Evolutionary conservation across 2,888 invertebrate genomes (phyloP), one percentile per base, ranked within the genome.

Genomic region (Torymus texanus): DNA sequence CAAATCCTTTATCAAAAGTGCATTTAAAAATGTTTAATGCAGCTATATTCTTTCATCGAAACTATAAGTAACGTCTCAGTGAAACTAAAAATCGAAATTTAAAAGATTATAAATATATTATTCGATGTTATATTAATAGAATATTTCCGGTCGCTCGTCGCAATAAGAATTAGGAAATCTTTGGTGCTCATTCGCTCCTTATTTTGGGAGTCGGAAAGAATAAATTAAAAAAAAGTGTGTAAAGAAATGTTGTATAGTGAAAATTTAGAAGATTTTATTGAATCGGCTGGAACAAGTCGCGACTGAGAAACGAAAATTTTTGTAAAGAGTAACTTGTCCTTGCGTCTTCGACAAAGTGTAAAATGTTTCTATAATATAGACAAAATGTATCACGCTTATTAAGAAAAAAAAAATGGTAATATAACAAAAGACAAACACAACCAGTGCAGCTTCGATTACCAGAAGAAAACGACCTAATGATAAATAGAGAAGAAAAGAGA

Each of bases 101-200:
- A 24, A 53, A 66, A 24, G 21, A 59, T 53, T 21, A 62, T 51
- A 76, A 73, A 58, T 59, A 59, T 73, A 63, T 55, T 80, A 68
- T 79, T 79, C 29, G 76, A 75, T 76, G 76, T 81, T 70, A 81
- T 63, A 70, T 29, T 67, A 67, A 70, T 51, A 75, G 72, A 58
- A 76, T 75, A 66, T 71, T 77, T 68, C 73, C 58, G 72, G 61
- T 75, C 70, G 74, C 65, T 80, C 77, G 80, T 78, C 78, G 76
- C 70, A 75, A 74, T 82, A 79, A 76, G 29, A 76, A 81, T 82
- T 81, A 82, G 76, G 68, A 67, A 79, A 79, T 75, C 58, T 81
- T 82, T 81, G 81, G 77, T 79, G 81, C 81, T 81, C 62, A 71
- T 62, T 67, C 16, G 41, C 75, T 81, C 72, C 62, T 67, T 51